Evolutionary conservation across 2,888 invertebrate genomes (phyloP).

Genomic region (Malthinus flaveolus): DNA sequence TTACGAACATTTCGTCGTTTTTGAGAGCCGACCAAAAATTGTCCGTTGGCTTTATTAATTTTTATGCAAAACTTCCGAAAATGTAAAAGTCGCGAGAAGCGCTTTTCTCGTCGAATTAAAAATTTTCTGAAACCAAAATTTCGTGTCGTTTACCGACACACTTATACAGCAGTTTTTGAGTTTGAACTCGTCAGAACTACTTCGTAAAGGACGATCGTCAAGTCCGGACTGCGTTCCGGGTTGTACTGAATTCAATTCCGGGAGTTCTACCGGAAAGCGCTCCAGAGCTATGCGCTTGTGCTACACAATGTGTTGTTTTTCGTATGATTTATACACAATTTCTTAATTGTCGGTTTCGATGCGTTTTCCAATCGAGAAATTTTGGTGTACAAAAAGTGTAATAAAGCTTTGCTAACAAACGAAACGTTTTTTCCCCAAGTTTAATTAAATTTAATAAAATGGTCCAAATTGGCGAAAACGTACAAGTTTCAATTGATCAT

Average conservation of each 20-base stretch:
- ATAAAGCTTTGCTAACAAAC: too few relatives aligned
- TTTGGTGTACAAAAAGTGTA: background rate
- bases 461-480: too few relatives aligned
- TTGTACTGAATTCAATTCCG: slow-evolving; percentile 28
- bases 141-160: slow-evolving; percentile 8
- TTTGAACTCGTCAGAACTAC: slow-evolving; percentile 15
- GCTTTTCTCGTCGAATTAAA: too few relatives aligned
- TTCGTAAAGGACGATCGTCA: slow-evolving; percentile 13
- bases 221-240: slow-evolving; percentile 20
- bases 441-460: too few relatives aligned
- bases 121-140: too few relatives aligned
- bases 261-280: slow-evolving; percentile 24
- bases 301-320: slow-evolving; percentile 26
- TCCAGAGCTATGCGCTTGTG: slow-evolving; percentile 27
- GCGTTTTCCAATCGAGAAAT: slow-evolving; percentile 19
- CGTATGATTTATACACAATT: slow-evolving; percentile 36
- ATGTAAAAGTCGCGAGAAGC: too few relatives aligned
- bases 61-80: too few relatives aligned
- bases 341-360: slow-evolving; percentile 37
- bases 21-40: too few relatives aligned
- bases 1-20: too few relatives aligned
- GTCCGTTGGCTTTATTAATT: too few relatives aligned
- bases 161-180: background rate
- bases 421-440: too few relatives aligned
- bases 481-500: too few relatives aligned